A percentile compares a stretch with the other conserved stretches of the same genome.
Conservation (phyloP, 2,888 invertebrate species). For the Exocentrus adspersus region DNA sequence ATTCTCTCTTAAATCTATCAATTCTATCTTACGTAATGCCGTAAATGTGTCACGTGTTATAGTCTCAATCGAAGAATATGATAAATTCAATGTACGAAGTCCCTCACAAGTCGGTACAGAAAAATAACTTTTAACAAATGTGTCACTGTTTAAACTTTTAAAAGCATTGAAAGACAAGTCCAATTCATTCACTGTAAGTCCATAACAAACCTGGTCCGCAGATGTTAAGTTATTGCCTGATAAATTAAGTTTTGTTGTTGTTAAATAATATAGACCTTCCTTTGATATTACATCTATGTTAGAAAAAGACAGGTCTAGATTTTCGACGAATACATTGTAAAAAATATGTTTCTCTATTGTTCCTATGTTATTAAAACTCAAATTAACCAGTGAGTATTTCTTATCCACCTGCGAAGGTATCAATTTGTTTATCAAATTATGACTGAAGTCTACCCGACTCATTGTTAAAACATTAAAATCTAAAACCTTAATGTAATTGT, state of each 20-base stretch:
- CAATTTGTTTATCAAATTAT: background rate
- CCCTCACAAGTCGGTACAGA: background rate
- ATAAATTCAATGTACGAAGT: background rate
- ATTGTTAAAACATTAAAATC: slow-evolving; percentile 1
- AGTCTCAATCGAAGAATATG: background rate
- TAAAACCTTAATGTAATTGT: slow-evolving; percentile 10
- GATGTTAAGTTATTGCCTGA: background rate
- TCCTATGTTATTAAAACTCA: background rate
- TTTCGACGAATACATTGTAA: background rate
- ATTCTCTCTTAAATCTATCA: slow-evolving; percentile 29
- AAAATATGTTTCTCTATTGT: background rate
- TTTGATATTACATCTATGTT: background rate
- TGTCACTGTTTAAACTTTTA: background rate
- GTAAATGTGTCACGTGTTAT: background rate
- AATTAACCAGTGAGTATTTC: background rate
- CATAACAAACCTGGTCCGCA: background rate
- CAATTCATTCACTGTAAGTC: background rate
- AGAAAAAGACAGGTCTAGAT: background rate
- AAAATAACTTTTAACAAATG: too few relatives aligned
- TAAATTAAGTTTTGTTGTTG: background rate
- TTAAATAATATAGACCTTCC: background rate
- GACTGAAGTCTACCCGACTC: background rate
- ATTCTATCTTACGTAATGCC: background rate
- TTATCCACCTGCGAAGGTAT: background rate
- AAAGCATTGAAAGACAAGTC: background rate